Evolutionary conservation across 2,888 invertebrate species (phyloP).

Genomic region (Melanophora roralis): DNA sequence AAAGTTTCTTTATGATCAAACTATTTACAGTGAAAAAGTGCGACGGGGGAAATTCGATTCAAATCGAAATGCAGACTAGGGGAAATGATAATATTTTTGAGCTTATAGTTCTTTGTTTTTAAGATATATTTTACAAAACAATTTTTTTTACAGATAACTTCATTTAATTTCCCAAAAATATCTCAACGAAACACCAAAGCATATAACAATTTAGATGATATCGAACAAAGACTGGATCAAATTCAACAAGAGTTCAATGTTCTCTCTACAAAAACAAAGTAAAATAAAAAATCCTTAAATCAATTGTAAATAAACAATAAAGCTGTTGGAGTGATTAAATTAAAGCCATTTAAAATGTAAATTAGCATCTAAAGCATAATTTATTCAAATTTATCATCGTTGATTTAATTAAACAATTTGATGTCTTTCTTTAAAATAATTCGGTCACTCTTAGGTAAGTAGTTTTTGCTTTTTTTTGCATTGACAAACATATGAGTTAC

Average conservation of each 20-base stretch:
- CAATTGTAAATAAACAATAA: neutral
- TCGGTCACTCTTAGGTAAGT: slow-evolving; percentile 56
- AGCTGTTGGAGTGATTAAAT: slow-evolving; percentile 20
- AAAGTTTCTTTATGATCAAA: too few relatives aligned
- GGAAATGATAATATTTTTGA: too few relatives aligned
- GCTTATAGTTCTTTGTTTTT: too few relatives aligned
- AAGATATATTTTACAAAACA: too few relatives aligned
- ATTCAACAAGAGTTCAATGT: slow-evolving; percentile 63
- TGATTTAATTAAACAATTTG: slow-evolving; percentile 34
- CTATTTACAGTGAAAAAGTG: too few relatives aligned
- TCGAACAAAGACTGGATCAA: slow-evolving; percentile 63
- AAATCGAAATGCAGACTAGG: too few relatives aligned
- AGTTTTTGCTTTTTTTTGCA: slow-evolving; percentile 20
- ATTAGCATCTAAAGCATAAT: slow-evolving; percentile 58
- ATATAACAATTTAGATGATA: slow-evolving; percentile 50
- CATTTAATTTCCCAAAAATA: neutral
- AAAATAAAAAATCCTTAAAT: neutral
- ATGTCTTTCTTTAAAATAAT: slow-evolving; percentile 44
- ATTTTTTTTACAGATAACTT: slow-evolving; percentile 64
- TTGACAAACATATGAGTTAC: slow-evolving; percentile 47
- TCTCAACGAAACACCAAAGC: neutral
- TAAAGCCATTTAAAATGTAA: slow-evolving; percentile 32
- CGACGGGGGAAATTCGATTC: too few relatives aligned
- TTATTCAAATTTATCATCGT: slow-evolving; percentile 56
- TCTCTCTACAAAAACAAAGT: slow-evolving; percentile 33